phyloP scores from a whole-genome alignment of 2,888 invertebrate genomes.

The Limnephilus marmoratus region DNA sequence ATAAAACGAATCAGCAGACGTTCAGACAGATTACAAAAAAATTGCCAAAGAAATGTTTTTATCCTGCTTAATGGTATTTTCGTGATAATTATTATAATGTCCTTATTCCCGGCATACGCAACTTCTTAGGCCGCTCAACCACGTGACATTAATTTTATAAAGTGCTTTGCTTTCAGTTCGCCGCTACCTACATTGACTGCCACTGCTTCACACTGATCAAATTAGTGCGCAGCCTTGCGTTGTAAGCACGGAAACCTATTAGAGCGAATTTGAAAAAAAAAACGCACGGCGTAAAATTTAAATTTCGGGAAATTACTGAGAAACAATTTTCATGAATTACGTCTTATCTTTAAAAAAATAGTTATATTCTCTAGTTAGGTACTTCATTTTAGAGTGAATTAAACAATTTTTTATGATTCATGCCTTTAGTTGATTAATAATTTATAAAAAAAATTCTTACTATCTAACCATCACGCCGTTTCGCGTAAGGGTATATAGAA shows the following conservation, averaged over 20 bases:
- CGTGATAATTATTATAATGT: not conserved
- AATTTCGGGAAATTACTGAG: not conserved
- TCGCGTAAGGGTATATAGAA: too few relatives aligned
- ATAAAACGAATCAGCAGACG: too few relatives aligned
- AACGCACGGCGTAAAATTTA: not conserved
- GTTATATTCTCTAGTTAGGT: not conserved
- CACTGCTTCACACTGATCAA: not conserved
- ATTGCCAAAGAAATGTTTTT: not conserved
- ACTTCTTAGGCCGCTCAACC: constrained; percentile 2
- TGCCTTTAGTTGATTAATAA: too few relatives aligned
- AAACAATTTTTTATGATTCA: too few relatives aligned
- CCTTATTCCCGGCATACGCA: not conserved
- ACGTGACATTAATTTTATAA: constrained; percentile 2
- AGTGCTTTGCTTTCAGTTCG: not conserved
- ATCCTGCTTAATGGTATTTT: not conserved
- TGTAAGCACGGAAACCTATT: not conserved
- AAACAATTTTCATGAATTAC: not conserved
- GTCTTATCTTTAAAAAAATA: not conserved
- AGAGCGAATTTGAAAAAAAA: not conserved
- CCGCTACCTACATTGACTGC: not conserved
- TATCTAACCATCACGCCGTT: too few relatives aligned
- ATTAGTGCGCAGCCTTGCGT: not conserved
- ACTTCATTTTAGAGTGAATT: too few relatives aligned
- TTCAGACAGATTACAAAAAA: not conserved
- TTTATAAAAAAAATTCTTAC: too few relatives aligned